Conservation (phyloP, 2,113 vertebrate genomes). For the Bagarius yarrelli region DNA sequence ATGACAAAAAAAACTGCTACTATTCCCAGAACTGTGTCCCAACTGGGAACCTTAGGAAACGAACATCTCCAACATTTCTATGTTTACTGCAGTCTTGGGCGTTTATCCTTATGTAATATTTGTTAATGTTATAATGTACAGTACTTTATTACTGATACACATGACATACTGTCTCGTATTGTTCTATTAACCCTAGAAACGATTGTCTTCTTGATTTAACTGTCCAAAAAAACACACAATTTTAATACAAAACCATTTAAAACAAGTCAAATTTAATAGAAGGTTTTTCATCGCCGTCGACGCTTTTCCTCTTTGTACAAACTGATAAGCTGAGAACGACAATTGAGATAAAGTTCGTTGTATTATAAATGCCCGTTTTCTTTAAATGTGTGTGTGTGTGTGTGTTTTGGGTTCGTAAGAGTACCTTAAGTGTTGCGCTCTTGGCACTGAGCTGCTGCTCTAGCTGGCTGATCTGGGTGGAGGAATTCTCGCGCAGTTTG, state of each 20-base stretch:
- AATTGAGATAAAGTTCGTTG: neutral
- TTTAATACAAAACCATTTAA: too few relatives aligned
- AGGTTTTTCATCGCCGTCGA: neutral
- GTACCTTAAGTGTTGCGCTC: constrained; percentile 85
- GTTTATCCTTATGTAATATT: neutral
- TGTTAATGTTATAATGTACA: too few relatives aligned
- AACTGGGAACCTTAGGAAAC: neutral
- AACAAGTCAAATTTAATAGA: too few relatives aligned
- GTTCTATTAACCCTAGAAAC: too few relatives aligned
- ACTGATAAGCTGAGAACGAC: neutral
- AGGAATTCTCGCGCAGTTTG: constrained; percentile 89
- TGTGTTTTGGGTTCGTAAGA: neutral
- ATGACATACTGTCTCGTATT: too few relatives aligned
- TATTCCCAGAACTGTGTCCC: neutral
- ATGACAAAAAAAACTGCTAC: neutral
- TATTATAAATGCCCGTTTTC: neutral
- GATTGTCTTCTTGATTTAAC: too few relatives aligned
- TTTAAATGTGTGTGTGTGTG: neutral
- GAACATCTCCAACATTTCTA: neutral
- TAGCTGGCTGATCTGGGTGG: constrained; percentile 89
- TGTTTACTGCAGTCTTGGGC: neutral
- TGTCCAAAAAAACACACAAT: too few relatives aligned
- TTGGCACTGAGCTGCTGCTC: constrained; percentile 93
- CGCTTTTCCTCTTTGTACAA: neutral
- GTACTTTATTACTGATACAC: too few relatives aligned